These are phyloP conservation scores for Crematogaster levior DNA, from an alignment of 2,888 invertebrate species.

Conservation along the genomic window DNA sequence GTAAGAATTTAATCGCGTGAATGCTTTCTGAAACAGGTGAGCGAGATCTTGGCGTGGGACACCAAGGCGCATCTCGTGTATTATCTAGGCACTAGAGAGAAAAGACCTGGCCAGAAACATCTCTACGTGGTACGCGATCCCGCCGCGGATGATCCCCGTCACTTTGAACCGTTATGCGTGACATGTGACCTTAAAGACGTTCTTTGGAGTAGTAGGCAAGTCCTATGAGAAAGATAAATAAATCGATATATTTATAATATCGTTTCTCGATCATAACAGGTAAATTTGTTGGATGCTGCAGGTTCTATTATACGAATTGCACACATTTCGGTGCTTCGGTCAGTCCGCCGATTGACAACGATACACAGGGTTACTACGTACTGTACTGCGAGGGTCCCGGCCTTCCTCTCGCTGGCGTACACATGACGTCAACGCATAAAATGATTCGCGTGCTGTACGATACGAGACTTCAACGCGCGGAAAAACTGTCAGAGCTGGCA, in stretches of 20 bases:
- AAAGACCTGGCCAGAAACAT: conserved; percentile 94
- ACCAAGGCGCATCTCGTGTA: conserved; percentile 93
- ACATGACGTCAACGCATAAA: conserved; percentile 91
- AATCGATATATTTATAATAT: not conserved
- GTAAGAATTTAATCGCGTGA: not conserved
- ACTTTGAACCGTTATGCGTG: conserved; percentile 93
- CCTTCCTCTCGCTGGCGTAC: conserved; percentile 93
- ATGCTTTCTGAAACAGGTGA: conserved; percentile 76
- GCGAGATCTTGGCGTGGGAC: conserved; percentile 94
- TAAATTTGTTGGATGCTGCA: conserved; percentile 62
- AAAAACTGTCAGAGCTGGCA: conserved; percentile 91
- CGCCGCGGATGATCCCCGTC: conserved; percentile 89
- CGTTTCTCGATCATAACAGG: not conserved
- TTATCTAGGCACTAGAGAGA: conserved; percentile 91
- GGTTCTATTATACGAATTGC: conserved; percentile 92
- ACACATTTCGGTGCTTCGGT: conserved; percentile 94
- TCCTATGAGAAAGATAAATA: not conserved
- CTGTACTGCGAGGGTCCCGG: conserved; percentile 97
- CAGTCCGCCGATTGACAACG: conserved; percentile 82
- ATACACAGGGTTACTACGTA: conserved; percentile 88
- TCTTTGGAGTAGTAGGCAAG: conserved; percentile 91
- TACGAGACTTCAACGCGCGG: conserved; percentile 88
- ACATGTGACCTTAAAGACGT: conserved; percentile 93
- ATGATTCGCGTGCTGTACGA: conserved; percentile 92
- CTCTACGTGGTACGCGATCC: conserved; percentile 94